Percentiles rank a stretch among this genome's conserved stretches.
Evolutionary conservation across 1,140 invertebrate genomes (phyloP).

Genomic region (Drosophila novamexicana): DNA sequence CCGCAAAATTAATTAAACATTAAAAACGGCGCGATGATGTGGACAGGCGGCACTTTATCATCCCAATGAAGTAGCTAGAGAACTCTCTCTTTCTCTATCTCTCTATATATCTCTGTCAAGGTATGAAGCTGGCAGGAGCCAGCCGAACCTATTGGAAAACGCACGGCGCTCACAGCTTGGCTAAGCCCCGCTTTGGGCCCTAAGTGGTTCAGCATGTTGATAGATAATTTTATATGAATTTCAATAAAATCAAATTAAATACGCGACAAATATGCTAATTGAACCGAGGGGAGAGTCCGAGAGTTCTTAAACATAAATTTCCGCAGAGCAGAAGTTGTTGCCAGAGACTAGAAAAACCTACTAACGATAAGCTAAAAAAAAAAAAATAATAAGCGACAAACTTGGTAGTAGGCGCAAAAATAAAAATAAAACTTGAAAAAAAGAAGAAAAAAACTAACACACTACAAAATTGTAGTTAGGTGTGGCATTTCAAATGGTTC

Average conservation of each 20-base stretch:
- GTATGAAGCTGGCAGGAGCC: constrained; percentile 9
- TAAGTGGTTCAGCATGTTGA: constrained; percentile 79
- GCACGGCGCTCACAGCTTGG: constrained; percentile 18
- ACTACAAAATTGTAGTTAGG: constrained; percentile 70
- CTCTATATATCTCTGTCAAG: too few relatives aligned
- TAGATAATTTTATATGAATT: constrained; percentile 75
- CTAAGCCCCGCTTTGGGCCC: constrained; percentile 30
- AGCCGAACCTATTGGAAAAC: constrained; percentile 2
- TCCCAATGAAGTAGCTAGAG: constrained; percentile 22
- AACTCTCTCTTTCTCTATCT: too few relatives aligned
- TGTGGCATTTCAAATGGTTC: constrained; percentile 82
- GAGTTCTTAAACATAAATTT: constrained; percentile 50
- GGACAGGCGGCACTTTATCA: constrained; percentile 63
- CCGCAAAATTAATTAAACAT: constrained; percentile 71
- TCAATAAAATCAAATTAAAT: constrained; percentile 82
- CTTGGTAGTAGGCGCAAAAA: constrained; percentile 74
- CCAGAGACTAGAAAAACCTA: constrained; percentile 41
- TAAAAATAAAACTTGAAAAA: constrained; percentile 38
- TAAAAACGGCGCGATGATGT: constrained; percentile 65
- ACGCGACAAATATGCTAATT: constrained; percentile 80
- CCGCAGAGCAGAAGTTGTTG: constrained; percentile 18
- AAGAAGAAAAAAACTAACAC: constrained; percentile 27
- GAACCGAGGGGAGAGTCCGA: constrained; percentile 18
- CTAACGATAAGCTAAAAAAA: constrained; percentile 26
- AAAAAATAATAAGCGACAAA: constrained; percentile 49